These are phyloP conservation scores for Frieseomelitta varia DNA, from an alignment of 1,140 invertebrate genomes.

Conservation along the genomic window DNA sequence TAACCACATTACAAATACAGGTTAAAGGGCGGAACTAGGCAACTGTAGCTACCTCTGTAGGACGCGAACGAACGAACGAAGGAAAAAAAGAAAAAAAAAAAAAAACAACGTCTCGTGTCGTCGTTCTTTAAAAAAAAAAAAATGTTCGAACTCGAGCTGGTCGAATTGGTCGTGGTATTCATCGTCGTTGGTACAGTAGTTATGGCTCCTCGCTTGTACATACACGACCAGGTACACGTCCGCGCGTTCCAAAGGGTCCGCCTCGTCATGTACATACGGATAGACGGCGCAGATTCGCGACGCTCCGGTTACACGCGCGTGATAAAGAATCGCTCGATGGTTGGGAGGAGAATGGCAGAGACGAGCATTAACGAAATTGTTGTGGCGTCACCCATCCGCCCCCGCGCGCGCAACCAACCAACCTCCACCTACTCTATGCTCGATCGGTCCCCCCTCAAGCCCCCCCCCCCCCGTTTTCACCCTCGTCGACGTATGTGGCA, in stretches of 20 bases:
- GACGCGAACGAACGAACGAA: no score
- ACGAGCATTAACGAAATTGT: conserved; percentile 51
- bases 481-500: conserved; percentile 45
- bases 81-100: no score
- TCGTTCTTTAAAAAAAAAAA: no score
- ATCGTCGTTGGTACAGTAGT: no score
- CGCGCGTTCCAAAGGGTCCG: conserved; percentile 49
- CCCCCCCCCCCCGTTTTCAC: background rate
- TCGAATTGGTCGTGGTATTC: no score
- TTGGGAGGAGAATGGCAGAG: background rate
- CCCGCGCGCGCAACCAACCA: no score
- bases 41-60: no score
- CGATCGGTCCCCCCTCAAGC: background rate
- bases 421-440: background rate
- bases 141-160: no score
- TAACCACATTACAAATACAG: no score
- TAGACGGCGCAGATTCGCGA: background rate
- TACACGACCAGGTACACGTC: background rate
- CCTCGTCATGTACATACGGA: background rate
- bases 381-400: conserved; percentile 21
- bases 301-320: background rate
- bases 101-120: no score
- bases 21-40: no score
- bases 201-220: no score
- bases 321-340: conserved; percentile 29